Percentiles rank a stretch among this genome's conserved stretches.
phyloP scores from a whole-genome alignment of 1,140 invertebrate genomes.

The Coenobita brevimanus region DNA sequence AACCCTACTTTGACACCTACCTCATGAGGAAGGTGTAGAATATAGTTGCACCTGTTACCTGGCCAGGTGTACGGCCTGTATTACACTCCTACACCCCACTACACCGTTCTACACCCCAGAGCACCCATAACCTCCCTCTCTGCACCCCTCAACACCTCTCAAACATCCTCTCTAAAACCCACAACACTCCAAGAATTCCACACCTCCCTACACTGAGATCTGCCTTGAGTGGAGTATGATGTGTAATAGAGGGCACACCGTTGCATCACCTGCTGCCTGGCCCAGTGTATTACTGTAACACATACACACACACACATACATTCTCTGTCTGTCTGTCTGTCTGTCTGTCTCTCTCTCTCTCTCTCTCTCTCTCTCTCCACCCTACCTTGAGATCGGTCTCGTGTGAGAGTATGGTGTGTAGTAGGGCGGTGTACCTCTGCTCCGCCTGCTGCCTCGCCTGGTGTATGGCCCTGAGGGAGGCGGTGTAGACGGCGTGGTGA shows the following conservation, averaged over 20 bases:
- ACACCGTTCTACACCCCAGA: background rate
- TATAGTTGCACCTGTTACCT: no score
- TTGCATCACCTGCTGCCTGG: no score
- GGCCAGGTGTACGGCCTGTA: no score
- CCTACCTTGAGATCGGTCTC: constrained; percentile 39
- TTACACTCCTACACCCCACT: no score
- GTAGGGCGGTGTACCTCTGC: constrained; percentile 16
- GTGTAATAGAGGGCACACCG: no score
- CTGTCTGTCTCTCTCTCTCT: background rate
- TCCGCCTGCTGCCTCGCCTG: constrained; percentile 12
- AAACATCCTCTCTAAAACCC: no score
- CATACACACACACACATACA: background rate
- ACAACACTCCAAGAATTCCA: no score
- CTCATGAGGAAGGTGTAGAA: no score
- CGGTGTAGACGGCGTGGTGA: constrained; percentile 23
- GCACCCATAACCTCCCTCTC: background rate
- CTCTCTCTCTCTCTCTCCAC: background rate
- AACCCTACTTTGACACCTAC: no score
- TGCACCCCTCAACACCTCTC: background rate
- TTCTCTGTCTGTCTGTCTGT: background rate
- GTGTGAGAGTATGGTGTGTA: constrained; percentile 27
- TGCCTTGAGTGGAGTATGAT: no score
- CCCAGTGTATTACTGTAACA: no score
- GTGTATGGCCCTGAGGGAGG: constrained; percentile 34
- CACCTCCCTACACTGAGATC: no score